Evolutionary conservation across 2,113 vertebrate genomes (phyloP), one percentile per base, ranked within the genome.

Genomic region (Aspiorhynchus laticeps): DNA sequence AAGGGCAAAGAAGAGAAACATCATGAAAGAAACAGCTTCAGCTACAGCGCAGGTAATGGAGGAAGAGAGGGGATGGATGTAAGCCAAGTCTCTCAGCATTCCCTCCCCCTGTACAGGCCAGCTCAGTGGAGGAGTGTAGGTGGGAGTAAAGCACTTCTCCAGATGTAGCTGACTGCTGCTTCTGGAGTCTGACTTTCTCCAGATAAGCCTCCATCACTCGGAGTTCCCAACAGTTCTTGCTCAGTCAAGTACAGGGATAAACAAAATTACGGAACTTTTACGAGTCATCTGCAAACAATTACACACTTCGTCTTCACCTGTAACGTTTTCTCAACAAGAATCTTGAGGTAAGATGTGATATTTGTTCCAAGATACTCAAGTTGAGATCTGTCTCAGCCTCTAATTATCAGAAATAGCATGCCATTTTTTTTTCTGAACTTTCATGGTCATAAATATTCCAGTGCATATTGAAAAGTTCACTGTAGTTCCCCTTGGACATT

Each of bases 301-400:
- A 48, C 26, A 12, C 41, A 83, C 43, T 83, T 48, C 10, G 3
- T n/a, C 12, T 36, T 17, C 43, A 8, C 19, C 28, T 84, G 19
- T 51, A 74, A 84, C 28, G 75, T 80, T 77, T 74, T 53, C 82
- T 87, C 89, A 88, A 73, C 51, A 87, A 63, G 81, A 88, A 89
- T 90, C 91, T 92, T 73, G 90, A 93, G 93, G 94, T 95, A 91
- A 94, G 94, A 92, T 21, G 19, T 26, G 2, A 86, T 46, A 87
- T 82, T 76, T 79, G 38, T 56, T 61, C 21, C 17, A 75, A 59
- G 75, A 19, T 74, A 80, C 73, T 67, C 33, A 73, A 83, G 51
- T 65, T 65, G 33, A 53, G 77, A 69, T 89, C 79, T 75, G 85
- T 82, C 65, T 81, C 10, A 69, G 59, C 12, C 67, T 71, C 71